Evolutionary conservation across 1,140 invertebrate genomes (phyloP), one percentile per base, ranked within the genome.

Genomic region (Drosophila insularis): DNA sequence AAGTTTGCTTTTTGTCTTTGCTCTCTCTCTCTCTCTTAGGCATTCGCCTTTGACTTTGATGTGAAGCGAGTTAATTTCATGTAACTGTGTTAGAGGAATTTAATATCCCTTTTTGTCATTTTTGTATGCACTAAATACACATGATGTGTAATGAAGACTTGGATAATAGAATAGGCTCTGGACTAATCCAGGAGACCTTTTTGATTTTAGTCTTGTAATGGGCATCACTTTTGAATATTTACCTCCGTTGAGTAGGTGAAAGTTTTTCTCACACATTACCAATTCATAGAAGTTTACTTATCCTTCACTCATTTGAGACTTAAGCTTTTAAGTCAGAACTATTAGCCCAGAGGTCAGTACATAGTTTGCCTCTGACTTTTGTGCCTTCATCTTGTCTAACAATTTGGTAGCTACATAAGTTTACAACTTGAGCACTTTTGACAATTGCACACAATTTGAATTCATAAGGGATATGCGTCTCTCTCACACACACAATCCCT

Each of bases 331-430:
- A 37, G 55, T 23, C 31, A 58, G 14, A 69, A 62, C 59, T 74
- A 76, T 63, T 75, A 66, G 73, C 71, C 75, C 58, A 59, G 14
- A 60, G 72, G 73, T 76, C 73, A 76, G 62, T 63, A n/a, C n/a
- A n/a, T n/a, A 69, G 17, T 50, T 50, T 50, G 43, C 43, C 14
- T 59, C 68, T 75, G 73, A 75, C 73, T 75, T 75, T 73, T 73
- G 14, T 75, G 73, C 62, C 65, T 55, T 43, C 35, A 37, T 75
- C 72, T 75, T 76, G 56, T 65, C 65, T 66, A 76, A 76, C 73
- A 75, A 76, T 73, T 76, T 68, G 40, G 69, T 69, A 66, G 62
- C 72, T 50, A 50, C 43, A 21, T 35, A 58, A 76, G 73, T 74
- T 76, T 76, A 76, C 75, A 69, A 76, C 72, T 76, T 76, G 37